A percentile compares a stretch with the other conserved stretches of the same genome.
Evolutionary conservation across 2,113 vertebrate species (phyloP).

Genomic region (Glaucidium brasilianum): DNA sequence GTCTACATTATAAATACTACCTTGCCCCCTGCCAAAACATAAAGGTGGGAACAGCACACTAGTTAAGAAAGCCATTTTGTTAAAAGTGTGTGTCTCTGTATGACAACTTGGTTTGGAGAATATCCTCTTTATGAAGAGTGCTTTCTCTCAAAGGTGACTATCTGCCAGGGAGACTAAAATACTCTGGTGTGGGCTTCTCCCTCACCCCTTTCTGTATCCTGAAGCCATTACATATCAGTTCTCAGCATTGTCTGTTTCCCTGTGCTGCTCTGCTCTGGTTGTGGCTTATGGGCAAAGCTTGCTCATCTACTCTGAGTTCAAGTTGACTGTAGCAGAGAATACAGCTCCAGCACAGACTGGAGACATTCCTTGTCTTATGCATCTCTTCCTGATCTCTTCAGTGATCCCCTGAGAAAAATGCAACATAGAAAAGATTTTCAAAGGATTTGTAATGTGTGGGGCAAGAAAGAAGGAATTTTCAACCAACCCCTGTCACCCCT

Average conservation of each 20-base stretch:
- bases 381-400: background rate
- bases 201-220: background rate
- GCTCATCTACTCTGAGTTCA: background rate
- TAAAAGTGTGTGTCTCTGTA: background rate
- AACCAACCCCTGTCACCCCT: background rate
- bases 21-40: background rate
- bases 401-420: background rate
- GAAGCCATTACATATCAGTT: background rate
- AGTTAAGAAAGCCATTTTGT: background rate
- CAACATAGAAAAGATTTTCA: background rate
- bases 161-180: background rate
- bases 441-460: background rate
- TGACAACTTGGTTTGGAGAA: background rate
- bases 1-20: background rate
- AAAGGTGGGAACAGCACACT: background rate
- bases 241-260: accelerated
- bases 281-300: background rate
- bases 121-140: background rate
- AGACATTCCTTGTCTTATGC: background rate
- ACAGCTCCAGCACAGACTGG: background rate
- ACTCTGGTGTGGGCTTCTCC: background rate
- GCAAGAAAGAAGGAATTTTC: background rate
- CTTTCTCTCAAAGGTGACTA: background rate
- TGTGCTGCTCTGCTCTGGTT: background rate
- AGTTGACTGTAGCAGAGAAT: background rate